Percentiles rank a stretch among this genome's conserved stretches.
These are phyloP conservation scores for Amorpha juglandis DNA, from an alignment of 2,888 invertebrate genomes.

Conservation along the genomic window DNA sequence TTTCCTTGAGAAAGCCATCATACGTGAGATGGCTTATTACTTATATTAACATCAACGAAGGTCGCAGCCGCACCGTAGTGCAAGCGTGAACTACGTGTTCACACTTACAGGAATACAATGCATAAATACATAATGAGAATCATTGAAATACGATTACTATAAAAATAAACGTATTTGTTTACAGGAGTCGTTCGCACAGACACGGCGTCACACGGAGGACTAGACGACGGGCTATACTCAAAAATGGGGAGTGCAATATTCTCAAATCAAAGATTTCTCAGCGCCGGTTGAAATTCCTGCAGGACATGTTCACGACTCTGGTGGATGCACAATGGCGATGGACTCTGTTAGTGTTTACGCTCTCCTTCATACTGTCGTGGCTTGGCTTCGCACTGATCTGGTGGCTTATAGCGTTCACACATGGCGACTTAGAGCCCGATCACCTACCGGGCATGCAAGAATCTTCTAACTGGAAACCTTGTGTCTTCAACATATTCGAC, in stretches of 20 bases:
- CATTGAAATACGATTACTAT: conserved; percentile 50
- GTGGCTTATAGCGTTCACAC: conserved; percentile 94
- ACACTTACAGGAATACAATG: conserved; percentile 56
- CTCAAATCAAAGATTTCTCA: conserved; percentile 94
- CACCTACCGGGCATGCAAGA: conserved; percentile 82
- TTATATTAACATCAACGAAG: conserved; percentile 75
- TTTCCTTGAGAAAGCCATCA: conserved; percentile 61
- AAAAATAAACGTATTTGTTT: conserved; percentile 59
- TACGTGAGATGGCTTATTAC: conserved; percentile 58
- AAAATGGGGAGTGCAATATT: conserved; percentile 98
- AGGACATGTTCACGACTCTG: conserved; percentile 94
- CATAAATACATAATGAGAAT: conserved; percentile 53
- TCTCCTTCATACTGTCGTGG: conserved; percentile 95
- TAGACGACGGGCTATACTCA: conserved; percentile 93
- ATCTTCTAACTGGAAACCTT: conserved; percentile 88
- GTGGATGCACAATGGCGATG: conserved; percentile 97
- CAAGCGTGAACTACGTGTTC: conserved; percentile 71
- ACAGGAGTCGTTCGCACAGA: conserved; percentile 88
- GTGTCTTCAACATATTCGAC: conserved; percentile 90
- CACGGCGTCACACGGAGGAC: conserved; percentile 88
- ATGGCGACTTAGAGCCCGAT: conserved; percentile 90
- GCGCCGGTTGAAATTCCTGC: conserved; percentile 89
- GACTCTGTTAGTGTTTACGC: conserved; percentile 93
- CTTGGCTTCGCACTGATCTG: conserved; percentile 92
- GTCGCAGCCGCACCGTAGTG: conserved; percentile 54